Base-by-base conservation (phyloP, 1,140 invertebrate genomes). In the Tetramorium alpestre region DNA sequence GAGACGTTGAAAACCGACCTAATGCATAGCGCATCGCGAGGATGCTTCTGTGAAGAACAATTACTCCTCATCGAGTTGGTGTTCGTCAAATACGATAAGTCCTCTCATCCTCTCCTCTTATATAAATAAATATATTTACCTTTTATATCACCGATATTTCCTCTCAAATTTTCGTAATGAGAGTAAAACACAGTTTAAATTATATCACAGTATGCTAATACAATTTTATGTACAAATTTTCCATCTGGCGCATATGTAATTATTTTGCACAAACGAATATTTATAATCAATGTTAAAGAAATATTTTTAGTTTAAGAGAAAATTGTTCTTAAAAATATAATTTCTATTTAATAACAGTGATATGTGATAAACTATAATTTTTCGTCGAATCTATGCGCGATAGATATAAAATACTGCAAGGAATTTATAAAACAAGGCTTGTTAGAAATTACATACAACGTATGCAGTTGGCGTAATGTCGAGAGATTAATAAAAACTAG, bases 1-100 rank as follows among this genome's bases (percentile, higher is more conserved):
- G 92, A 92, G 88, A 92, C 91, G 87, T 92, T 92, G 88, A 89
- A 91, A 93, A 91, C 65, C 85, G 72, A 91, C 89, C 81, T 91
- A 92, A 92, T 92, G 89, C 86, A 92, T 91, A 67, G 86, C 67
- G 41, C 86, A 69, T 16, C 51, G 58, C 47, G 44, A 54, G 28
- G 3, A 51, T 77, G 58, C n/a, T 13, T 41, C 62, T 28, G 33
- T 60, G 41, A 75, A 18, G 81, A 73, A 67, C 89, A 86, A 69
- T 62, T 51, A 58, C 62, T 86, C 72, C 88, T 88, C 85, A 78
- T 78, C 58, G 72, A 87, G 51, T 70, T 73, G 11, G 25, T 44
- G 58, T 73, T 22, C 51, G 6, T 38, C 18, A 41, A 73, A 44
- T 65, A 25, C 16, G 18, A 28, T 41, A 18, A 10, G 58, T 33